Base-by-base conservation (phyloP, 2,797 vertebrate species). In the Loriculus beryllinus region DNA sequence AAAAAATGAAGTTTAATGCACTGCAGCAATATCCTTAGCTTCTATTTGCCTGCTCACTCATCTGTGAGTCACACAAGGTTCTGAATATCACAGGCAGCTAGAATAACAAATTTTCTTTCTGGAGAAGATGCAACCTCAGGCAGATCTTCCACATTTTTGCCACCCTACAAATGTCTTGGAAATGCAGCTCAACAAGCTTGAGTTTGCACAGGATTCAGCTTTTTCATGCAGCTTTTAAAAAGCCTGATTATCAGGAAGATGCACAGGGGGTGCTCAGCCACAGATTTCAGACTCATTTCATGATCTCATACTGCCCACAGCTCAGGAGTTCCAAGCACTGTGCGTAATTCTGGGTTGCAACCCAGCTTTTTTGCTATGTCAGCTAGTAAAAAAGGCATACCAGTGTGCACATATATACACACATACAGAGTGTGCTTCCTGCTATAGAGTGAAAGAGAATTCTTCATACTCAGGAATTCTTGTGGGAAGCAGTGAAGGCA, bases 381-480 rank as follows among this genome's bases (percentile, higher is more conserved):
- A 40, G 42, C 37, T 57, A 49, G 33, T 31, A 65, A 48, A 92
- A 67, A 54, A 62, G 28, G 0, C 5, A 63, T 23, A 16, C 26
- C n/a, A 2, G 0, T 33, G 25, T 0, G 0, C 21, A 12, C 12
- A 52, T n/a, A n/a, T 2, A 14, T 4, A 40, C 64, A 57, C 6
- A 17, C 28, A 22, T 64, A 62, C 1, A 22, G 1, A 37, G 10
- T 4, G n/a, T n/a, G n/a, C 45, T 60, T 86, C n/a, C 42, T 67
- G 29, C 47, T 77, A 35, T 35, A 45, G 39, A 49, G 43, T 11
- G 19, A n/a, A 70, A 43, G 26, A n/a, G 37, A 18, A 54, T 91
- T 84, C 70, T 88, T 22, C 12, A 7, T 33, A n/a, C 39, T 35
- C 59, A 39, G 26, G 33, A 82, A 28, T 65, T 94, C 65, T n/a